Evolutionary conservation across 2,888 invertebrate species (phyloP).

Genomic region (Drosophila lacicola): DNA sequence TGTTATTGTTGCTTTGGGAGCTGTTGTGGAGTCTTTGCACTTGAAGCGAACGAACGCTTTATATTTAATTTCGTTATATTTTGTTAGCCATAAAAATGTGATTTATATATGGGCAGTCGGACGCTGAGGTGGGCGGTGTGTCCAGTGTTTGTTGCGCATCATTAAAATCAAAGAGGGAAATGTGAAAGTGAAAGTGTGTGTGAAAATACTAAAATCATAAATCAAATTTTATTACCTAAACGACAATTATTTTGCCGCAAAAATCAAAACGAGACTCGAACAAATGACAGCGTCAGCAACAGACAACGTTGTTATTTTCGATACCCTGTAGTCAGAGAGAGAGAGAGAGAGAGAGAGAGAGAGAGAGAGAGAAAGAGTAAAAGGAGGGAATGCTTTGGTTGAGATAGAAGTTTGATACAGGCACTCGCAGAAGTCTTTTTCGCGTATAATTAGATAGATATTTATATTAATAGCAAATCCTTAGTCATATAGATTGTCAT

Average conservation of each 20-base stretch:
- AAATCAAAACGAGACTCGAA: conserved; percentile 65
- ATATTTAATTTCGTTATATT: conserved; percentile 44
- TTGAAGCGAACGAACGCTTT: conserved; percentile 23
- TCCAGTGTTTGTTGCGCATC: conserved; percentile 21
- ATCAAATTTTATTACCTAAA: conserved; percentile 77
- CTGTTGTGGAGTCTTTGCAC: conserved; percentile 40
- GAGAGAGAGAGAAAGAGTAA: not conserved
- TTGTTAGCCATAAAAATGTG: conserved; percentile 39
- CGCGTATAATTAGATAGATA: too few species aligned
- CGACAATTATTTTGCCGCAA: conserved; percentile 72
- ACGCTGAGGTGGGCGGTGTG: conserved; percentile 18
- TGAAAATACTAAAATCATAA: conserved; percentile 55
- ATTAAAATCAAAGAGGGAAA: conserved; percentile 56
- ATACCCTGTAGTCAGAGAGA: conserved; percentile 19
- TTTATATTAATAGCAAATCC: too few species aligned
- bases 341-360: fast-evolving
- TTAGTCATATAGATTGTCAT: too few species aligned
- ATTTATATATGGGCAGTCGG: conserved; percentile 25
- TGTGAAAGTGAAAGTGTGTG: conserved; percentile 53
- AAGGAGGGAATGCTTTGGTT: not conserved
- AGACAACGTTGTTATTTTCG: conserved; percentile 28
- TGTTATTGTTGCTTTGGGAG: conserved; percentile 54
- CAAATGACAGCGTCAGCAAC: conserved; percentile 46
- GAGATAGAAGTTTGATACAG: not conserved
- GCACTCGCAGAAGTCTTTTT: too few species aligned